Evolutionary conservation across 2,113 vertebrate genomes (phyloP).

Genomic region (Archilochus colubris): DNA sequence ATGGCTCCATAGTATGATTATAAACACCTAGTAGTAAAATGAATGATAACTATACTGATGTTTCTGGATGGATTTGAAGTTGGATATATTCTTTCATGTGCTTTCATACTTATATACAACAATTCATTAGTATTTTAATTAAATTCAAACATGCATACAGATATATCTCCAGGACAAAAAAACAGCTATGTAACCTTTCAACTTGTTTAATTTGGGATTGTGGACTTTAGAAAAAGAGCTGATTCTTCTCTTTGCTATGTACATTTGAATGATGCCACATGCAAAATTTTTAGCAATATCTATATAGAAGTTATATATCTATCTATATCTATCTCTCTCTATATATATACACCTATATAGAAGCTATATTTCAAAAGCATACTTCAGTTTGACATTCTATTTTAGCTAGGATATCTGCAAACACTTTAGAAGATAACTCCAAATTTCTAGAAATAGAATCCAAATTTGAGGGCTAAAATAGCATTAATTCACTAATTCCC

Average conservation of each 20-base stretch:
- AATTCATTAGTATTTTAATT: neutral
- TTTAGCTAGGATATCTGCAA: neutral
- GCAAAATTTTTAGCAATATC: neutral
- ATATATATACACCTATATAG: no score
- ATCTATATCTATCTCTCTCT: no score
- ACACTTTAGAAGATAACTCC: neutral
- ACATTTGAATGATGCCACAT: neutral
- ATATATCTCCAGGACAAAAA: no score
- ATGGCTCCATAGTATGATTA: neutral
- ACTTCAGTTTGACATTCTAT: neutral
- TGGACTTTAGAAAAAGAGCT: neutral
- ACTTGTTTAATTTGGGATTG: neutral
- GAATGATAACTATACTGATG: neutral
- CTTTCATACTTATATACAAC: neutral
- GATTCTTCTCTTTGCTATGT: neutral
- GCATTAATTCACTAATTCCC: neutral
- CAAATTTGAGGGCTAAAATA: neutral
- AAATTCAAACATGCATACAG: neutral
- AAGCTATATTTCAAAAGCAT: neutral
- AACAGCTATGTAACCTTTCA: neutral
- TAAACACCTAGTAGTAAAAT: neutral
- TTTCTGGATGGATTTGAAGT: neutral
- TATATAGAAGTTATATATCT: neutral
- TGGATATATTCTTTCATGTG: neutral
- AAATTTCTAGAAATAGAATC: neutral